phyloP scores from a whole-genome alignment of 2,113 vertebrate species.

The Ardeotis arabs region DNA sequence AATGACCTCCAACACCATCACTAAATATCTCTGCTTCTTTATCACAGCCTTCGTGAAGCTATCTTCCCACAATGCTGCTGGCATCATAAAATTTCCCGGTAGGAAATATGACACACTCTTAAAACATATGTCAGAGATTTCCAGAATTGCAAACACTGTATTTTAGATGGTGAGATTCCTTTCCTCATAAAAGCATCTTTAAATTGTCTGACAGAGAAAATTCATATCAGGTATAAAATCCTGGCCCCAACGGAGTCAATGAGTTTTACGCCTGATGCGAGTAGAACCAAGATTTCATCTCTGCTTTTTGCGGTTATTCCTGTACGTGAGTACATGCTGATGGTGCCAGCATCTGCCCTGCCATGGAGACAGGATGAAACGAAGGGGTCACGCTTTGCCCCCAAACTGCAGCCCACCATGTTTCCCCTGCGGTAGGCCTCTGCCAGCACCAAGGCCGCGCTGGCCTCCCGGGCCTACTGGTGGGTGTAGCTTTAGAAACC shows the following conservation, averaged over 20 bases:
- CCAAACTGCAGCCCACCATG: background rate
- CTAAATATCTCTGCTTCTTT: slow-evolving; percentile 7
- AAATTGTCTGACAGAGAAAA: slow-evolving; percentile 51
- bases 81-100: slow-evolving; percentile 19
- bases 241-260: background rate
- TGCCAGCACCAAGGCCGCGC: background rate
- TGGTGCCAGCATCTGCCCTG: background rate
- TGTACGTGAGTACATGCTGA: background rate
- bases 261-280: background rate
- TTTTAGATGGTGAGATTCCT: slow-evolving; percentile 37
- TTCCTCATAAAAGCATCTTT: slow-evolving; percentile 49
- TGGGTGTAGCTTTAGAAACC: background rate
- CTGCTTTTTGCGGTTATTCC: background rate
- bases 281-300: background rate
- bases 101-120: slow-evolving; percentile 61
- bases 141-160: slow-evolving; percentile 55
- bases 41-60: background rate
- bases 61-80: background rate
- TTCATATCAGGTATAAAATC: slow-evolving; percentile 57
- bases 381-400: background rate
- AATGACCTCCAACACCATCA: slow-evolving; percentile 47
- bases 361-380: background rate
- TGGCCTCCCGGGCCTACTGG: background rate
- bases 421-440: background rate
- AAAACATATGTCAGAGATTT: slow-evolving; percentile 62